phyloP scores from a whole-genome alignment of 2,113 vertebrate species.

The Syngnathus typhle region DNA sequence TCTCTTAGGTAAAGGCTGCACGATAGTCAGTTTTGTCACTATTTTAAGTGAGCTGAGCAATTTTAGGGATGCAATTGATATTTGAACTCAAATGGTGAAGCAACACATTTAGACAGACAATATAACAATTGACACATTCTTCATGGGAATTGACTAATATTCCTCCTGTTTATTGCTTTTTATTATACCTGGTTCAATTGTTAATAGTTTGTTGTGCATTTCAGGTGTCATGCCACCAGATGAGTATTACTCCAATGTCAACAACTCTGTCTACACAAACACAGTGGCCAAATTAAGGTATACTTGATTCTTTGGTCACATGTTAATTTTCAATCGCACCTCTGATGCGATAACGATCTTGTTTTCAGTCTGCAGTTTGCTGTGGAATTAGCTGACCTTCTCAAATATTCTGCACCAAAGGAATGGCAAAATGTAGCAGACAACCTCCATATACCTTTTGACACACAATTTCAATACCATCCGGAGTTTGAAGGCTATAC shows the following conservation, averaged over 20 bases:
- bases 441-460: slow-evolving; percentile 84
- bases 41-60: neutral
- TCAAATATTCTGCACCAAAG: slow-evolving; percentile 66
- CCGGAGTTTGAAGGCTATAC: slow-evolving; percentile 88
- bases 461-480: slow-evolving; percentile 75
- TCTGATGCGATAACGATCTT: slow-evolving; percentile 1
- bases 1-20: slow-evolving; percentile 71
- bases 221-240: slow-evolving; percentile 94
- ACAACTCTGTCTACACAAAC: slow-evolving; percentile 92
- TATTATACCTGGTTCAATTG: neutral
- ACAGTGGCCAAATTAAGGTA: slow-evolving; percentile 80
- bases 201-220: slow-evolving; percentile 16
- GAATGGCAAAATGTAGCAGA: slow-evolving; percentile 77
- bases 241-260: slow-evolving; percentile 79
- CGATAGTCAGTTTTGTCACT: neutral
- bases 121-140: no score
- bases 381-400: slow-evolving; percentile 71
- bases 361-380: slow-evolving; percentile 81
- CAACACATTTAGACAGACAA: no score
- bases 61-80: neutral
- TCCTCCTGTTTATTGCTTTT: no score
- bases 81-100: no score
- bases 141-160: no score
- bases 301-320: slow-evolving; percentile 4
- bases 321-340: neutral